Evolutionary conservation across 2,888 invertebrate species (phyloP).

Genomic region (Crepidodera aurea): DNA sequence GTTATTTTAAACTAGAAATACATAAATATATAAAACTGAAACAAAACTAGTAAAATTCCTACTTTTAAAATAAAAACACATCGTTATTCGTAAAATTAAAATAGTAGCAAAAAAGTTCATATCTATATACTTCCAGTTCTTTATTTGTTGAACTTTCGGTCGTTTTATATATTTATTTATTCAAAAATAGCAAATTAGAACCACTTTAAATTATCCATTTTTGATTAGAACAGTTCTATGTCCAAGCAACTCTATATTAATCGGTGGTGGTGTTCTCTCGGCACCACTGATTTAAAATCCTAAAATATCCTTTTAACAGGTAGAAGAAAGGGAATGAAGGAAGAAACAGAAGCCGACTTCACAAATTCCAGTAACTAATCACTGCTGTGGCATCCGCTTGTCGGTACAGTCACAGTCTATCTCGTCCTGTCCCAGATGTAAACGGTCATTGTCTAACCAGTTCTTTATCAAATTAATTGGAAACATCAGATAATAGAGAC

Average conservation of each 20-base stretch:
- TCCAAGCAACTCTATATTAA: no score
- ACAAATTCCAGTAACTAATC: conserved; percentile 34
- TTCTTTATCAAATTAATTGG: conserved; percentile 15
- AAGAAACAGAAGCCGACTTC: conserved; percentile 34
- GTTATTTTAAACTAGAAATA: no score
- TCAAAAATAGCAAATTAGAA: no score
- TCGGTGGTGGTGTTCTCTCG: neutral
- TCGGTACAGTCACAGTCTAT: conserved; percentile 10
- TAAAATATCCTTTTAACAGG: conserved; percentile 26
- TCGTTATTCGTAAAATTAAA: no score
- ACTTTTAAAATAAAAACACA: no score
- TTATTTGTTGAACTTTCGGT: no score
- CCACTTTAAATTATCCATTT: neutral
- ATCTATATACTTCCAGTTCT: no score
- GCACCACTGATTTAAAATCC: conserved; percentile 14
- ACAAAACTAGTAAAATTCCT: no score
- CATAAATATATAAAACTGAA: no score
- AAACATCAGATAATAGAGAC: neutral
- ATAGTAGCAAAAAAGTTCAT: no score
- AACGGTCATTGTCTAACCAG: conserved; percentile 9
- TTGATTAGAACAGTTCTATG: no score
- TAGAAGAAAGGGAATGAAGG: conserved; percentile 27
- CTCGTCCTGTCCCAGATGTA: neutral
- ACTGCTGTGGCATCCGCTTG: conserved; percentile 31
- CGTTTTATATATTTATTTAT: no score